Conservation (phyloP, 2,113 vertebrate genomes). For the Gasterosteus aculeatus region DNA sequence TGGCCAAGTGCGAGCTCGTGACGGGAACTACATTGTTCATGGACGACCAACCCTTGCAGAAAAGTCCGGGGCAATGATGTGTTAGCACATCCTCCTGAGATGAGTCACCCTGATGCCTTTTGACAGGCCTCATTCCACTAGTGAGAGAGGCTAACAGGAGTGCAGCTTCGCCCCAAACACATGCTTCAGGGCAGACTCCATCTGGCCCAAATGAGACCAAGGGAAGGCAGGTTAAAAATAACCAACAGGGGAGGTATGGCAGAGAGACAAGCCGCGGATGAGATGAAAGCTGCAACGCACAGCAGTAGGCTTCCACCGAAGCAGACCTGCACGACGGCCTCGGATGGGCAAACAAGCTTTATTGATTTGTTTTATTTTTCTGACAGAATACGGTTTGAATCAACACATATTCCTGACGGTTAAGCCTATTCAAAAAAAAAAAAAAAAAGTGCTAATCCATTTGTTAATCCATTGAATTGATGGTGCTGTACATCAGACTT, state of each 20-base stretch:
- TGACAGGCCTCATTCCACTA: constrained; percentile 77
- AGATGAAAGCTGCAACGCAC: constrained; percentile 55
- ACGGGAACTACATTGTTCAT: constrained; percentile 75
- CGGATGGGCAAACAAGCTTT: constrained; percentile 54
- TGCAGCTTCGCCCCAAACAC: constrained; percentile 70
- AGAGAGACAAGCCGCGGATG: constrained; percentile 58
- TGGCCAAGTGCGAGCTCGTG: constrained; percentile 63
- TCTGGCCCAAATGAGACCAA: constrained; percentile 76
- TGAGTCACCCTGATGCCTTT: constrained; percentile 79
- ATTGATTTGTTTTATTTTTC: constrained; percentile 68
- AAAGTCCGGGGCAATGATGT: constrained; percentile 74
- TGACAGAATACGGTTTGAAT: constrained; percentile 57
- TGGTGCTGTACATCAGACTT: constrained; percentile 36
- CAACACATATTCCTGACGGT: constrained; percentile 57
- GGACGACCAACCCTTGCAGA: constrained; percentile 71
- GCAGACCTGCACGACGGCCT: constrained; percentile 46
- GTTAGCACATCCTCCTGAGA: constrained; percentile 73
- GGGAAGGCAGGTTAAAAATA: constrained; percentile 74
- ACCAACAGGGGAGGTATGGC: constrained; percentile 71
- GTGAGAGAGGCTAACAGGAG: constrained; percentile 74
- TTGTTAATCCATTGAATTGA: constrained; percentile 55
- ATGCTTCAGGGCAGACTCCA: constrained; percentile 75
- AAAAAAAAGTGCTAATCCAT: constrained; percentile 51
- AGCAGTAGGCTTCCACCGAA: constrained; percentile 43
- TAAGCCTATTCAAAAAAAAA: constrained; percentile 44